Percentiles rank a stretch among this genome's conserved stretches.
These are phyloP conservation scores for Microplitis deprimator DNA, from an alignment of 2,888 invertebrate genomes.

Conservation along the genomic window DNA sequence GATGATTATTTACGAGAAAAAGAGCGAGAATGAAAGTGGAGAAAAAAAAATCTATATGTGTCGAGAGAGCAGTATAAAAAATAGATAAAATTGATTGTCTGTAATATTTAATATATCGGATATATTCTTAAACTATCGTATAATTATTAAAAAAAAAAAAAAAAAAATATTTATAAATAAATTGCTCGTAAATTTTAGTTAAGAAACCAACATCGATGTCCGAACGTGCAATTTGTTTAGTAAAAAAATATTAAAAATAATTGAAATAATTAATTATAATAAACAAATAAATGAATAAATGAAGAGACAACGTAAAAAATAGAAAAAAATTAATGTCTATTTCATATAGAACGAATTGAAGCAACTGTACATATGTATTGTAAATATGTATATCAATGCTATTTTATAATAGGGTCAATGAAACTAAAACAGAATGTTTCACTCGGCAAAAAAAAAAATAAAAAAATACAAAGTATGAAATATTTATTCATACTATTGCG, in stretches of 20 bases:
- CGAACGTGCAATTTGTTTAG: slow-evolving; percentile 70
- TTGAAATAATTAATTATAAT: slow-evolving; percentile 25
- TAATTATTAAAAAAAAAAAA: slow-evolving; percentile 44
- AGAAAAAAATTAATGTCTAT: slow-evolving; percentile 56
- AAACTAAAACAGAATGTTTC: slow-evolving; percentile 35
- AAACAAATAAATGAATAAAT: slow-evolving; percentile 46
- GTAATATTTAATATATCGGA: slow-evolving; percentile 20
- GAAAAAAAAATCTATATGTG: background rate
- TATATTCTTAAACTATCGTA: slow-evolving; percentile 51
- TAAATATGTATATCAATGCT: slow-evolving; percentile 71
- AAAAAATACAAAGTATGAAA: slow-evolving; percentile 47
- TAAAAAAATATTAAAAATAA: slow-evolving; percentile 50
- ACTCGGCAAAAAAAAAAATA: slow-evolving; percentile 48
- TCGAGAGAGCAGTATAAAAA: slow-evolving; percentile 28
- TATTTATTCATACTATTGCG: slow-evolving; percentile 61
- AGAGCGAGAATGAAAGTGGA: background rate
- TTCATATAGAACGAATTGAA: slow-evolving; percentile 53
- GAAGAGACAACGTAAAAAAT: slow-evolving; percentile 12
- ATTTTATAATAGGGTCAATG: slow-evolving; percentile 68
- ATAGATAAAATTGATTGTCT: background rate
- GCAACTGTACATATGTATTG: slow-evolving; percentile 66
- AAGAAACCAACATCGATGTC: slow-evolving; percentile 69
- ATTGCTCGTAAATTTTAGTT: slow-evolving; percentile 32
- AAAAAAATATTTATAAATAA: slow-evolving; percentile 24
- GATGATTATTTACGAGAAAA: slow-evolving; percentile 15